These are phyloP conservation scores for Rhyacophila brunnea DNA, from an alignment of 1,140 invertebrate species.

Conservation along the genomic window DNA sequence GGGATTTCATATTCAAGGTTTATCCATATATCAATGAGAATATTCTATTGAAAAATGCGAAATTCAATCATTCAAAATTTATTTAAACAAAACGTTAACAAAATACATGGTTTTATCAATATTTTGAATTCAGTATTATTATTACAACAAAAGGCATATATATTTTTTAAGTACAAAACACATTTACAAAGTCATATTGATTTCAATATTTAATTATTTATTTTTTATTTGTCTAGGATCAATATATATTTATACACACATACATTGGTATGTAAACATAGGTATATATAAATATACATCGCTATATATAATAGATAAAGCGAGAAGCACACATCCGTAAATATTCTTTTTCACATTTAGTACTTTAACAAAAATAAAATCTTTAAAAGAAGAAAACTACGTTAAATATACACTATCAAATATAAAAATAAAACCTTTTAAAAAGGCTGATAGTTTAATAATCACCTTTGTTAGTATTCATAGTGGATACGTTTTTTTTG, in stretches of 20 bases:
- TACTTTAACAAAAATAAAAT: slow-evolving; percentile 9
- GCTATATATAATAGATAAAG: slow-evolving; percentile 12
- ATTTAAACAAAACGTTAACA: slow-evolving; percentile 26
- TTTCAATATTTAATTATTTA: neutral
- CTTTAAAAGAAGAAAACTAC: neutral
- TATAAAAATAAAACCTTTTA: slow-evolving; percentile 5
- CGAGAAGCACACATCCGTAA: slow-evolving; percentile 9
- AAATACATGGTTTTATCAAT: slow-evolving; percentile 19
- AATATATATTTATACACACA: slow-evolving; percentile 7
- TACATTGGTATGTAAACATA: neutral
- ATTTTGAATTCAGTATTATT: slow-evolving; percentile 11
- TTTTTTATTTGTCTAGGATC: slow-evolving; percentile 1
- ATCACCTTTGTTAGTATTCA: neutral
- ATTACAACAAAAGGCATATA: slow-evolving; percentile 19
- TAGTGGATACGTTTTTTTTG: no score
- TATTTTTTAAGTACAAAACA: slow-evolving; percentile 16
- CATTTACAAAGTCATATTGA: slow-evolving; percentile 12
- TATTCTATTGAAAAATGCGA: slow-evolving; percentile 32
- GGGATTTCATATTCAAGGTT: slow-evolving; percentile 8
- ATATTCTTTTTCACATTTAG: neutral
- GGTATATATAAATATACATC: slow-evolving; percentile 11
- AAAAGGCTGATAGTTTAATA: neutral
- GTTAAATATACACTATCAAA: neutral
- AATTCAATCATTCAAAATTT: slow-evolving; percentile 31
- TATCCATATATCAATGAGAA: slow-evolving; percentile 11